Conservation (phyloP, 2,888 invertebrate genomes). For the Cheilosia vulpina region DNA sequence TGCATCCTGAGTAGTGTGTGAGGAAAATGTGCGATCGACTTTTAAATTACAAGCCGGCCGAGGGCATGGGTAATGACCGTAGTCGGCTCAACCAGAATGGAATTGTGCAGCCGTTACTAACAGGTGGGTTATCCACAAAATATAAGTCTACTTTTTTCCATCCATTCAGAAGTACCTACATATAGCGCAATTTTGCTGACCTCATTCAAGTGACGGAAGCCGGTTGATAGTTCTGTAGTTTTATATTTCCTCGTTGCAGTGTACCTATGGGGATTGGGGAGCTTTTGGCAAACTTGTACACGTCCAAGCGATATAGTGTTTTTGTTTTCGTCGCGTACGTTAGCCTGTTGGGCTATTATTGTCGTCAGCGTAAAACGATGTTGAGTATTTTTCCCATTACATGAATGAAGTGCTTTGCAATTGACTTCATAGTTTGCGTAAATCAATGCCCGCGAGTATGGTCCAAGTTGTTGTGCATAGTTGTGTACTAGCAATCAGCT, state of each 20-base stretch:
- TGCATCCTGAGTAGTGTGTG: conserved; percentile 5
- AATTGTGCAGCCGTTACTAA: conserved; percentile 94
- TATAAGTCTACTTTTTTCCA: conserved; percentile 11
- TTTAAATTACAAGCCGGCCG: conserved; percentile 79
- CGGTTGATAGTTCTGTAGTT: conserved; percentile 7
- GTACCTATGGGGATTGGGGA: too few species aligned
- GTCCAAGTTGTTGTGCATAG: not conserved
- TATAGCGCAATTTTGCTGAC: conserved; percentile 34
- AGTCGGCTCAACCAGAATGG: conserved; percentile 83
- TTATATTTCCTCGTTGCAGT: conserved; percentile 2
- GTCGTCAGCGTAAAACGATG: conserved; percentile 20
- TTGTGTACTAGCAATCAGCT: not conserved
- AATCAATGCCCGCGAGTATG: not conserved
- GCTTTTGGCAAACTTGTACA: conserved; percentile 45
- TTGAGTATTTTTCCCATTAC: conserved; percentile 14
- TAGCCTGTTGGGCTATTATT: conserved; percentile 16
- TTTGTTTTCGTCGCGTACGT: conserved; percentile 45
- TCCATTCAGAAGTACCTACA: not conserved
- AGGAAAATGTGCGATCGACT: conserved; percentile 81
- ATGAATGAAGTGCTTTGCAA: conserved; percentile 34
- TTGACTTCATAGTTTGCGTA: not conserved
- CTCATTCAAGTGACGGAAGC: conserved; percentile 35
- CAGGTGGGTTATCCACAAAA: conserved; percentile 86
- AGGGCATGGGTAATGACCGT: conserved; percentile 76
- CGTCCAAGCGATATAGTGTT: conserved; percentile 1